Base-by-base conservation (phyloP, 2,888 invertebrate genomes). In the Alloscopus bannaensis region DNA sequence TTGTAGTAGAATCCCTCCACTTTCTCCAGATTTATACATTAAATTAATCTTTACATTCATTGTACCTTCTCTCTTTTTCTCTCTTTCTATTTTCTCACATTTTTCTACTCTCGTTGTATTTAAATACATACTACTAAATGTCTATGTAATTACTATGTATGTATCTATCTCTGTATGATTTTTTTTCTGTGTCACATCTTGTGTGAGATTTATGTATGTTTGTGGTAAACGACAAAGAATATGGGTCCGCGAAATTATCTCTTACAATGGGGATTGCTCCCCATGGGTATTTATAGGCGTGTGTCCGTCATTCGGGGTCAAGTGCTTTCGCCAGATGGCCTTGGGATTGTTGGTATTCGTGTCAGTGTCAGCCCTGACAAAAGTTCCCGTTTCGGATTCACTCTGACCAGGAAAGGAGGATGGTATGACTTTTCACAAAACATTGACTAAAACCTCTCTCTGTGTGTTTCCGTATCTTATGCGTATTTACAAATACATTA, bases 281-380 rank as follows among this genome's bases (percentile, higher is more conserved):
- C 78, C 62, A 64, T 71, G 83, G 83, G 71, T 88, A 88, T 88
- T 90, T 91, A 90, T 93, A 99, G 99, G 91, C 96, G 98, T 89
- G 98, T 97, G 87, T 97, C 99, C 88, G 98, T 99, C 89, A 97
- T 99, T 92, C 93, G 99, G 88, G 99, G 99, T 86, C 95, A 96
- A 90, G 98, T 99, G 88, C 93, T 97, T 86, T 95, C 96, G 82
- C 93, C 94, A 80, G 97, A 97, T 90, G 97, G 97, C 84, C 93
- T 97, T 86, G 97, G 98, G 86, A 94, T 99, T 90, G 94, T 97
- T 88, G 99, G 99, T 88, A 98, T 99, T 88, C 92, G 98, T 86
- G 45, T 45, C n/a, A n/a, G n/a, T n/a, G 98, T 99, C 78, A 96
- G 96, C 83, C 97, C 99, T 87, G 96, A 96, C 90, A 92, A 93